Evolutionary conservation across 2,888 invertebrate genomes (phyloP).

Genomic region (Notodonta ziczac): DNA sequence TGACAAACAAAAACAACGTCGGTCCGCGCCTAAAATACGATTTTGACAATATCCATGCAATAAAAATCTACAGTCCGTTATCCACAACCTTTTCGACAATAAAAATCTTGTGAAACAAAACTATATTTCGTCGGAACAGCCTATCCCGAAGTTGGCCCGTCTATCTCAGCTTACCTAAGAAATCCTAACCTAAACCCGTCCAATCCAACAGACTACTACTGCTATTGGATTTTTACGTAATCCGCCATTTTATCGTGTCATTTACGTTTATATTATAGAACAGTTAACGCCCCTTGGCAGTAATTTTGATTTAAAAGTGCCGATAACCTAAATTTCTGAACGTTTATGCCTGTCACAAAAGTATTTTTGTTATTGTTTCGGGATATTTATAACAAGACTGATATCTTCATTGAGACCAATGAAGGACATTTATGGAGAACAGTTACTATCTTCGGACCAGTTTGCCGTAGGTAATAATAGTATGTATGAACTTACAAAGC

Average conservation of each 20-base stretch:
- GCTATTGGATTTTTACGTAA: constrained; percentile 67
- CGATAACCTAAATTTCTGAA: constrained; percentile 53
- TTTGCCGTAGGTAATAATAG: too few relatives aligned
- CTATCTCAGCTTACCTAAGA: constrained; percentile 7
- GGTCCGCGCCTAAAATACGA: not conserved
- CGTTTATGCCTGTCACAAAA: constrained; percentile 31
- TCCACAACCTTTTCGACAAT: not conserved
- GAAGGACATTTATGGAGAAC: too few relatives aligned
- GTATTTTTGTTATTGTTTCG: constrained; percentile 15
- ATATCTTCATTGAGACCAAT: too few relatives aligned
- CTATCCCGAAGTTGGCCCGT: constrained; percentile 19
- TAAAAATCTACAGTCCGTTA: not conserved
- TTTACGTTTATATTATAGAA: constrained; percentile 59
- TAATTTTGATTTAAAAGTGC: constrained; percentile 49
- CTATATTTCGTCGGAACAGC: constrained; percentile 13
- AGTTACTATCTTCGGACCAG: too few relatives aligned
- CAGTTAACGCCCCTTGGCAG: constrained; percentile 56
- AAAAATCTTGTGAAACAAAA: not conserved
- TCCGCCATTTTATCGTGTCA: constrained; percentile 64
- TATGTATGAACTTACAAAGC: too few relatives aligned
- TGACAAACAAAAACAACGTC: too few relatives aligned
- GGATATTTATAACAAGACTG: too few relatives aligned
- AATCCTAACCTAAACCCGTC: constrained; percentile 29
- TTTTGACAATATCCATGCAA: not conserved
- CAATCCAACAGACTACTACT: constrained; percentile 44